Base-by-base conservation (phyloP, 1,140 invertebrate genomes). In the Centruroides vittatus region DNA sequence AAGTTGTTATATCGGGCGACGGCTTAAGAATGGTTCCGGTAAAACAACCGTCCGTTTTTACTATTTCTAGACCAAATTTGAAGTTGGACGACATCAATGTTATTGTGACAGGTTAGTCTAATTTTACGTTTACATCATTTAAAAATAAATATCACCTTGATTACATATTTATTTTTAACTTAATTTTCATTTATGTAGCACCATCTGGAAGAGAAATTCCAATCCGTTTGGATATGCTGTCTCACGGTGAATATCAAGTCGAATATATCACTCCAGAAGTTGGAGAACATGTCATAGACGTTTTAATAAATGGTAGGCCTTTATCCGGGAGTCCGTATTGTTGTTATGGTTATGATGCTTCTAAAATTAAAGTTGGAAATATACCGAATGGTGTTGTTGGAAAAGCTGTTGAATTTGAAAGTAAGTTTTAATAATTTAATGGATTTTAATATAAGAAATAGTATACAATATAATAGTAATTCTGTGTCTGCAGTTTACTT, bases 311-410 rank as follows among this genome's bases (percentile, higher is more conserved):
- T 74, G 89, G 88, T 23, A 84, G 88, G 67, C 84, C 87, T 6
- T 85, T 94, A 11, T 82, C 88, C 73, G 91, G 89, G 13, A 93
- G 91, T 59, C 93, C 93, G 36, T 95, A 94, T 73, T 78, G 86
- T 57, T 86, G 90, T 50, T 95, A 95, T 77, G 88, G 88, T 5
- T 97, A 93, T 75, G 93, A 97, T 77, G 67, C 75, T 9, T 71
- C 70, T 12, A 72, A 73, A 61, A 79, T 82, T n/a, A 72, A 71
- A 67, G 90, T 98, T 55, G 88, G 85, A 50, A 83, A 86, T 62
- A 85, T 93, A 58, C 86, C 85, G 9, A 78, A 86, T 66, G 89
- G 88, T 55, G 72, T 78, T 62, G 71, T 83, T 13, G 76, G 78
- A 59, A 89, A 91, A 65, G 84, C 88, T 23, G 88, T 93, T 12